Percentiles rank a stretch among this genome's conserved stretches.
Evolutionary conservation across 2,888 invertebrate genomes (phyloP).

Genomic region (Eustalomyia histrio): DNA sequence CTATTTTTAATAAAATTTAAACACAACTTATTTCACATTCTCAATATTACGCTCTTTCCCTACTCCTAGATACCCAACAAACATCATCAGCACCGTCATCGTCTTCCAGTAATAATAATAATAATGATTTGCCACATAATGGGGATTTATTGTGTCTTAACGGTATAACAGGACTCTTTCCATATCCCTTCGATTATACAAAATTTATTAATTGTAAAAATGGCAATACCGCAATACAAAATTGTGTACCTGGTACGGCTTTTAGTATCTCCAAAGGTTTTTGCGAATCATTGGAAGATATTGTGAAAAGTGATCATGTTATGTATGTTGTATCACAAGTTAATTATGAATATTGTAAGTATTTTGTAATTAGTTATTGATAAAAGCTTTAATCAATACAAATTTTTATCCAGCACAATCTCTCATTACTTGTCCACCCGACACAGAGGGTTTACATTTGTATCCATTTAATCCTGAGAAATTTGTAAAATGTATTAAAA

Average conservation of each 20-base stretch:
- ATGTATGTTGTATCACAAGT: constrained; percentile 70
- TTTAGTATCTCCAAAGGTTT: constrained; percentile 81
- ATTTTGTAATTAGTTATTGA: constrained; percentile 12
- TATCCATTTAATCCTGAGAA: constrained; percentile 83
- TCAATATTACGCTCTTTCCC: not conserved
- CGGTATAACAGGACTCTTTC: constrained; percentile 81
- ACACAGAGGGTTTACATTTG: constrained; percentile 82
- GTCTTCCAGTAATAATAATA: constrained; percentile 14
- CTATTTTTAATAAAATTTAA: too few species aligned
- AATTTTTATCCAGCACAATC: constrained; percentile 69
- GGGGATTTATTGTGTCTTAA: constrained; percentile 78
- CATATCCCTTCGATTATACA: constrained; percentile 83
- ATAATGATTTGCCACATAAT: constrained; percentile 55
- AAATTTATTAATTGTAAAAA: constrained; percentile 85
- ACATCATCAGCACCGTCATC: constrained; percentile 7
- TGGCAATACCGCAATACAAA: constrained; percentile 83
- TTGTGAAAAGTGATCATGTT: constrained; percentile 75
- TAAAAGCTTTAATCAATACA: not conserved
- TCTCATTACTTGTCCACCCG: constrained; percentile 79
- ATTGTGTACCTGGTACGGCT: constrained; percentile 83
- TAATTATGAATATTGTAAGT: constrained; percentile 74
- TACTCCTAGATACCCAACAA: constrained; percentile 37
- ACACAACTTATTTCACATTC: not conserved
- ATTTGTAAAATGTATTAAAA: constrained; percentile 84
- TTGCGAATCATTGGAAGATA: constrained; percentile 82